Evolutionary conservation across 2,888 invertebrate species (phyloP).

Genomic region (Andricus curvator): DNA sequence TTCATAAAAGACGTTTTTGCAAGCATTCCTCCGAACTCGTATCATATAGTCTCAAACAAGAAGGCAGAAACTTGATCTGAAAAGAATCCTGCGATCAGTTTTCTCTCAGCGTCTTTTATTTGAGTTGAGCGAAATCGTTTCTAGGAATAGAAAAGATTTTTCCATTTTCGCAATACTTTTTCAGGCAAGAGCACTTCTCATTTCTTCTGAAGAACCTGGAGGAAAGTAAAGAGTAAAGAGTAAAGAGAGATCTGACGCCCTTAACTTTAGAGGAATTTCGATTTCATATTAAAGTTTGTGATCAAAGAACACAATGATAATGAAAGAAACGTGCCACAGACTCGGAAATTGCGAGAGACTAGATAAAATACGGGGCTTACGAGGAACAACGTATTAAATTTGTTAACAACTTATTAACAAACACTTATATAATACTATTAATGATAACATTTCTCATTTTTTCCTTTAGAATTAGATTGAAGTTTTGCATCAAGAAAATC

Average conservation of each 20-base stretch:
- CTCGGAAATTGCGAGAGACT: background rate
- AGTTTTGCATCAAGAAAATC: too few relatives aligned
- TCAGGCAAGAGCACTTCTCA: slow-evolving; percentile 9
- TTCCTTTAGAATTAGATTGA: too few relatives aligned
- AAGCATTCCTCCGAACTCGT: slow-evolving; percentile 9
- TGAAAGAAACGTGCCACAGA: background rate
- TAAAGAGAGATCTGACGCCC: slow-evolving; percentile 20
- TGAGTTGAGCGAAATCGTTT: slow-evolving; percentile 30
- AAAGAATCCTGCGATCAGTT: slow-evolving; percentile 26
- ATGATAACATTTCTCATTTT: too few relatives aligned
- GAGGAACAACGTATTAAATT: background rate
- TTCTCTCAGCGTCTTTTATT: slow-evolving; percentile 6
- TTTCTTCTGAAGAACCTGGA: background rate
- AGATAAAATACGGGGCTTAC: background rate
- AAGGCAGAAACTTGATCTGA: slow-evolving; percentile 10
- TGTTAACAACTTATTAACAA: too few relatives aligned
- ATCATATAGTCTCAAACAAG: slow-evolving; percentile 10
- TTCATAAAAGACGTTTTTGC: too few relatives aligned
- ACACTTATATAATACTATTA: too few relatives aligned
- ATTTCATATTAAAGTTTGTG: slow-evolving; percentile 14
- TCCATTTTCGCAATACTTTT: slow-evolving; percentile 28
- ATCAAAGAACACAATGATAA: slow-evolving; percentile 7
- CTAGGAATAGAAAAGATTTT: slow-evolving; percentile 29
- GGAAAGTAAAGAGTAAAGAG: slow-evolving; percentile 29
- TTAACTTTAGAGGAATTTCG: slow-evolving; percentile 5